These are phyloP conservation scores for Scaptodrosophila lebanonensis DNA, from an alignment of 1,140 invertebrate species.

Conservation along the genomic window DNA sequence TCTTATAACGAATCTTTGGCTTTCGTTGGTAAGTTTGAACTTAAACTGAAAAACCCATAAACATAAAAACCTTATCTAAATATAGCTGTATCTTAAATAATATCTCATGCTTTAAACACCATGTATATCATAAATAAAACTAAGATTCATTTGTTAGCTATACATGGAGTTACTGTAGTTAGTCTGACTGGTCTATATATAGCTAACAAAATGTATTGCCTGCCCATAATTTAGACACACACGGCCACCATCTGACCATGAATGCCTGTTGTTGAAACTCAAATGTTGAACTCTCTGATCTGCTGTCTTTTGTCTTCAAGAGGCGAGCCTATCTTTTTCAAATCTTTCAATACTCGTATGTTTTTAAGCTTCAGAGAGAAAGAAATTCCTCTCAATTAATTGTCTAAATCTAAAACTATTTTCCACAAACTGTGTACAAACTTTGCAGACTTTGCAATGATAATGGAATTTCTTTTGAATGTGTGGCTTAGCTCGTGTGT, in stretches of 20 bases:
- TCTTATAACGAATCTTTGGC: slow-evolving; percentile 90
- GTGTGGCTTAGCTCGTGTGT: slow-evolving; percentile 70
- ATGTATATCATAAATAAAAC: slow-evolving; percentile 32
- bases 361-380: no score
- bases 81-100: slow-evolving; percentile 55
- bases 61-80: slow-evolving; percentile 25
- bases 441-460: no score
- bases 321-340: no score
- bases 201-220: slow-evolving; percentile 33
- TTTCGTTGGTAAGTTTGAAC: slow-evolving; percentile 89
- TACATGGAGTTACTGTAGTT: slow-evolving; percentile 12
- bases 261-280: no score
- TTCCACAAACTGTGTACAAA: no score
- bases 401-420: no score
- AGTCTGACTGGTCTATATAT: slow-evolving; percentile 1
- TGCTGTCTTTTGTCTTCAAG: no score
- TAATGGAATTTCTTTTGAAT: no score
- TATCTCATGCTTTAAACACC: slow-evolving; percentile 56
- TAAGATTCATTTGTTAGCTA: slow-evolving; percentile 13
- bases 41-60: slow-evolving; percentile 54
- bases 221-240: slow-evolving; percentile 62
- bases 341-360: no score
- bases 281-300: no score
- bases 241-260: slow-evolving; percentile 25
- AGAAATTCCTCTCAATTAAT: no score